Base-by-base conservation (phyloP, 2,113 vertebrate genomes). In the Tonatia bakeri region DNA sequence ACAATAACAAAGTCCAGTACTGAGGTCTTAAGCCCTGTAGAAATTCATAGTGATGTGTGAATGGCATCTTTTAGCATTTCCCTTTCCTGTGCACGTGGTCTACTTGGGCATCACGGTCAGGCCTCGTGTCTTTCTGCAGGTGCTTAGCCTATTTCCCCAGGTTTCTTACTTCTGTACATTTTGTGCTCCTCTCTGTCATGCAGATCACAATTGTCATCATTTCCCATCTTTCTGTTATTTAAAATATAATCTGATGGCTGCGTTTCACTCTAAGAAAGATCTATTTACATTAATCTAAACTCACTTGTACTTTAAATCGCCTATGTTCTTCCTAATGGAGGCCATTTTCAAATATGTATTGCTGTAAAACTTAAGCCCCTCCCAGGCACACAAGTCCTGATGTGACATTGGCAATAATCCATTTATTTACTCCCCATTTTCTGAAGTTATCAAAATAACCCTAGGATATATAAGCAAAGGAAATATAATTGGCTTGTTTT, bases 401-500 rank as follows among this genome's bases (percentile, higher is more conserved):
- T 5, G 45, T 85, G 59, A 89, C 86, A 81, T 89, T 16, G 80
- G 20, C 24, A 94, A 8, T 81, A 94, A 91, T 81, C 70, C 54
- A 19, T 3, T 90, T 73, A 94, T 96, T 94, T 90, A 93, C 64
- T 24, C 7, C 75, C 69, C 82, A 65, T 36, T 87, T 92, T 92
- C 40, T 43, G 33, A 91, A 95, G 77, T 85, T 73, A 82, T 40
- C 95, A 85, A 73, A 95, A 95, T 13, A 92, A 87, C 20, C 45
- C 61, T 87, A 82, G 92, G 50, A 94, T 86, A 82, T 96, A 82
- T 56, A 9, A 94, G 75, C 77, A 94, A 90, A 67, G 36, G 8
- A 93, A 94, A 90, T 92, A 80, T 96, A 95, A 92, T 85, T 87
- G 72, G 16, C 10, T 90, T 82, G 43, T 96, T 96, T 96, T 87